Conservation (phyloP, 2,113 vertebrate species). For the Coregonus clupeaformis region DNA sequence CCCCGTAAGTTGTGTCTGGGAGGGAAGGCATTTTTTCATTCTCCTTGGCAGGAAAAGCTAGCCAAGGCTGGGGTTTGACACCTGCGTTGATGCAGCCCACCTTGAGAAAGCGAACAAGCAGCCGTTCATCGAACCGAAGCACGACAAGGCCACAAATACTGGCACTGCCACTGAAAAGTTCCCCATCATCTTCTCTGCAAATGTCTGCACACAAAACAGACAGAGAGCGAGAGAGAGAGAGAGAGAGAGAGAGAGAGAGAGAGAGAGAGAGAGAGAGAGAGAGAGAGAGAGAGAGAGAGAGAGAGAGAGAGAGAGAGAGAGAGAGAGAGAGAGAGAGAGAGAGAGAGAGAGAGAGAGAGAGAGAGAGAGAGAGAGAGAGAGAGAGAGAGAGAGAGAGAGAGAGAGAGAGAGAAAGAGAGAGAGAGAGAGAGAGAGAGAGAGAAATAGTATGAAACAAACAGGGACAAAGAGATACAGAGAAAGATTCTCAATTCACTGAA, state of each 20-base stretch:
- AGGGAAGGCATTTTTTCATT: background rate
- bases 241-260: background rate
- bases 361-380: conserved; percentile 15
- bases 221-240: background rate
- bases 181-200: conserved; percentile 87
- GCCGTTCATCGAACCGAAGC: conserved; percentile 95
- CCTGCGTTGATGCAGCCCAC: conserved; percentile 63
- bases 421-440: background rate
- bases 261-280: background rate
- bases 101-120: conserved; percentile 88
- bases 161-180: conserved; percentile 88
- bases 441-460: background rate
- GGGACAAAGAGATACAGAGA: conserved; percentile 32
- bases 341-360: conserved; percentile 16
- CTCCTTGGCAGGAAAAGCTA: background rate
- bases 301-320: background rate
- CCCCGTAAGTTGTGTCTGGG: background rate
- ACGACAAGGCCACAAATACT: conserved; percentile 91
- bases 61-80: background rate
- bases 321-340: background rate
- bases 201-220: conserved; percentile 75
- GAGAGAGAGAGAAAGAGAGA: background rate
- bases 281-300: background rate
- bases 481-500: background rate
- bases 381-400: no score